phyloP scores from a whole-genome alignment of 1,140 invertebrate genomes.

The Caerostris darwini region DNA sequence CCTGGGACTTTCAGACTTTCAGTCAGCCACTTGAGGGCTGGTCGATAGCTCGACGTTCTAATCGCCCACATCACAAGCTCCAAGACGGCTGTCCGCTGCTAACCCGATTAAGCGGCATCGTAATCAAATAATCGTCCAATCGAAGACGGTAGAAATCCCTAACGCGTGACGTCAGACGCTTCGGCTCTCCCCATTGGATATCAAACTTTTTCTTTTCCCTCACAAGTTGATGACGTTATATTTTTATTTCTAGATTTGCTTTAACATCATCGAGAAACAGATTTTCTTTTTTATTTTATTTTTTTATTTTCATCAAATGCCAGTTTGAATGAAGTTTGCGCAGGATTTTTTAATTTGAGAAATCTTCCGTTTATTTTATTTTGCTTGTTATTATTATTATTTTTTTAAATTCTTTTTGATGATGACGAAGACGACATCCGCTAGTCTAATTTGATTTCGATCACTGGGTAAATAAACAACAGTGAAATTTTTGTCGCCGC shows the following conservation, averaged over 20 bases:
- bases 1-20: neutral
- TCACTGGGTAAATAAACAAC: neutral
- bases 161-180: neutral
- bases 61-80: neutral
- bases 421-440: neutral
- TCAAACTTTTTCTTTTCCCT: neutral
- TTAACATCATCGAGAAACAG: neutral
- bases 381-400: neutral
- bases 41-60: neutral
- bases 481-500: neutral
- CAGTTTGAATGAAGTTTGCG: no score
- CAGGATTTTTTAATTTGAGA: neutral
- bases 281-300: neutral
- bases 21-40: constrained; percentile 14
- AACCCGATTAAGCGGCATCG: constrained; percentile 28
- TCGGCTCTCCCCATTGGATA: neutral
- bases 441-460: neutral
- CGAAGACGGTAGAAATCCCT: neutral
- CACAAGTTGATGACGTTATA: no score
- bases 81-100: neutral
- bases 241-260: no score
- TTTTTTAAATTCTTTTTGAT: no score
- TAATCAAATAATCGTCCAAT: constrained; percentile 35
- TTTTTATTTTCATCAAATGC: no score
- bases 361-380: neutral